Evolutionary conservation across 92 coral and sea anemone genomes (phyloP), one percentile per base, ranked within the genome.

Genomic region (Meandrina meandrites): DNA sequence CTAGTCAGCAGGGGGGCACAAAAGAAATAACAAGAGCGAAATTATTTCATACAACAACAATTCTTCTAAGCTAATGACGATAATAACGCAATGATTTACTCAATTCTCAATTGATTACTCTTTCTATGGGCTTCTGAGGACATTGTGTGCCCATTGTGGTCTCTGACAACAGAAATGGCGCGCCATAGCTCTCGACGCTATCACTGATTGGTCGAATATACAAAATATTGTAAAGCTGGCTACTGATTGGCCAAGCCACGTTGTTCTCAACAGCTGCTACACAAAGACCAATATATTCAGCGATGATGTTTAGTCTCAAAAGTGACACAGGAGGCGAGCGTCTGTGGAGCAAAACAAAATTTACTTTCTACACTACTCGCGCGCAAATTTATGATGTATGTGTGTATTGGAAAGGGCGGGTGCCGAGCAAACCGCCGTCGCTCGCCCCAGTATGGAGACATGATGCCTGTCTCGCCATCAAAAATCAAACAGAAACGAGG

Each of bases 381-480:
- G 73, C 60, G 87, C 70, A 75, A 77, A 88, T n/a, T n/a, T n/a
- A n/a, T 92, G 92, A 94, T 94, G 97, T 94, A 92, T 60, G 94
- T 94, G 27, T 94, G 97, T 72, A 91, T 94, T 48, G 98, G 98
- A 2, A 94, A 94, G 86, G 92, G 84, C 78, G 94, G 95, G 72
- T 87, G 95, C 57, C 91, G 96, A 28, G 54, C 92, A 53, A 84
- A 78, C 82, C 92, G 90, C 50, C 94, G 93, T 32, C 86, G 90
- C 82, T 89, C 98, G 88, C 94, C 98, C 90, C 96, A 94, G 86
- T 94, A 94, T 79, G 86, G 88, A 51, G 98, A 94, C 78, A 93
- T 94, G 79, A 81, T 93, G 22, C 94, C 98, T 42, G 91, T 94
- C 88, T 94, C 98, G 81, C 98, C 98, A 31, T 90, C 98, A 1